Conservation (phyloP, 2,888 invertebrate species). For the Ochropacha duplaris region DNA sequence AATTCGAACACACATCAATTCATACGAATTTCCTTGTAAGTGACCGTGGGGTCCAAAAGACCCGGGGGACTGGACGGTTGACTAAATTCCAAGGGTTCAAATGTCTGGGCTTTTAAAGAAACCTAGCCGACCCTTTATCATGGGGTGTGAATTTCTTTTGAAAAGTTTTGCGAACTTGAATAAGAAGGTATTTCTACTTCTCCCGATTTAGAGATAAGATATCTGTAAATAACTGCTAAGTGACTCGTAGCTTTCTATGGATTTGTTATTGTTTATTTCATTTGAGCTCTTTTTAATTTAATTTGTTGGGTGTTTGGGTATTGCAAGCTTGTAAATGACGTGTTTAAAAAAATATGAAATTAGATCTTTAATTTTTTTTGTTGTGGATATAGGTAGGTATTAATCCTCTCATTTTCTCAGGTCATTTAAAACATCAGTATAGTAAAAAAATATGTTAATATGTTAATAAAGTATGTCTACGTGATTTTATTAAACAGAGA, state of each 20-base stretch:
- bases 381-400: no score
- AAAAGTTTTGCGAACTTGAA: constrained; percentile 32
- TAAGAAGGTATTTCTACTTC: constrained; percentile 13
- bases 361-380: no score
- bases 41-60: constrained; percentile 60
- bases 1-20: constrained; percentile 46
- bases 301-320: no score
- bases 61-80: constrained; percentile 71
- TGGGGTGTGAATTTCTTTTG: constrained; percentile 73
- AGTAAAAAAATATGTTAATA: no score
- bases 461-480: no score
- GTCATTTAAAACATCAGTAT: no score
- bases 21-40: constrained; percentile 62
- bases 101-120: constrained; percentile 74
- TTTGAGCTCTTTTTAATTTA: neutral
- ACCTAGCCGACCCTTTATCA: constrained; percentile 63
- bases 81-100: constrained; percentile 74
- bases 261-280: neutral
- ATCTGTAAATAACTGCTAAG: neutral
- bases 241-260: constrained; percentile 1
- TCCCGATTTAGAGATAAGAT: constrained; percentile 19
- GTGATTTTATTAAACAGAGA: no score
- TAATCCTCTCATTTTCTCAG: no score
- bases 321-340: no score
- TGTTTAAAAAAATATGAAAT: no score